Evolutionary conservation across 1,140 invertebrate species (phyloP), one percentile per base, ranked within the genome.

Genomic region (Achroia grisella): DNA sequence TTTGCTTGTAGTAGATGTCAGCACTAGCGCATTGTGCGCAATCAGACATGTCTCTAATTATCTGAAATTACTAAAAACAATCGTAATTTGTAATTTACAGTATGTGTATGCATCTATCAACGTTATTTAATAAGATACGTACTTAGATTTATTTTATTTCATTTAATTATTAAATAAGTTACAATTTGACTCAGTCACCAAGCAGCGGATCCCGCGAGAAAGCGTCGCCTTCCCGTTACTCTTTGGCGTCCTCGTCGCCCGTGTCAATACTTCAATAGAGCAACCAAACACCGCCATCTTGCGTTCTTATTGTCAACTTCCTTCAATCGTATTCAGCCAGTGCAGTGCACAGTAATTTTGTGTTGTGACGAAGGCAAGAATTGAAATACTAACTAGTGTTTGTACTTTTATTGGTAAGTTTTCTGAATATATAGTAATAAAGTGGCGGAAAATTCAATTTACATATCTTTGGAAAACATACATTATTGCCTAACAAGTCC

Each of bases 401-500:
- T 57, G 49, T 50, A 61, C 45, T 62, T 55, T 67, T 69, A 74
- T 68, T 58, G 63, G 75, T 78, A 77, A 80, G 74, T 80, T 76
- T 39, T 52, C 53, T 40, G 58, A 71, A 68, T 67, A 67, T 68
- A 71, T 59, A 66, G 49, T 45, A 52, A 56, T 70, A 53, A 45
- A 58, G 47, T 74, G 76, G 72, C 79, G 76, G 68, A 80, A 83
- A 80, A 71, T 80, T 83, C 52, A 69, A 79, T 52, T 62, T 10
- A 58, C 37, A 47, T 28, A 39, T 15, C 27, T 39, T 47, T 56
- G 39, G 10, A 10, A 29, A 27, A 23, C 10, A 14, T 37, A 37
- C 12, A 17, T 23, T 23, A 3, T 3, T 23, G 17, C 2, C 2
- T 23, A 2, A 6, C 6, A 23, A 23, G 6, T 23, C 2, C 6